phyloP scores from a whole-genome alignment of 2,113 vertebrate species.

The Azemiops feae region DNA sequence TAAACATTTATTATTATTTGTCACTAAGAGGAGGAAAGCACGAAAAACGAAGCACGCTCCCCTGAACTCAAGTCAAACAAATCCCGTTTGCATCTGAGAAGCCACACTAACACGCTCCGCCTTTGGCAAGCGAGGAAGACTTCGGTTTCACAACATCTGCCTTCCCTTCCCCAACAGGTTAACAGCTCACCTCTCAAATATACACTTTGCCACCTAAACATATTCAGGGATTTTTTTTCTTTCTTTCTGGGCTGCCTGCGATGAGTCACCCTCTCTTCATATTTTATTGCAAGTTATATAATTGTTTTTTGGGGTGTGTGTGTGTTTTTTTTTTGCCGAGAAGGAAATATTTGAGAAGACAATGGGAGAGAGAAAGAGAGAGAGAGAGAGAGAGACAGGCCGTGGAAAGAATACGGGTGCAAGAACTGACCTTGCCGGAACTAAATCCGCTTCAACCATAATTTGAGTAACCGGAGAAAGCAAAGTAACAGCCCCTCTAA shows the following conservation, averaged over 20 bases:
- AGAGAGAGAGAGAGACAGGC: no score
- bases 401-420: not conserved
- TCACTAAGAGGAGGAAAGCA: no score
- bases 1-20: no score
- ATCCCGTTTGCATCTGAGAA: not conserved
- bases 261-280: slow-evolving; percentile 73
- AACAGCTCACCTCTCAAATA: not conserved
- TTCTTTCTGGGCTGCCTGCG: slow-evolving; percentile 51
- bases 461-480: not conserved
- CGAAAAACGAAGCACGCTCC: no score
- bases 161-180: not conserved
- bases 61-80: no score
- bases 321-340: slow-evolving; percentile 52
- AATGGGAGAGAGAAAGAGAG: no score
- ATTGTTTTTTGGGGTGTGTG: slow-evolving; percentile 60
- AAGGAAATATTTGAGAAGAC: not conserved
- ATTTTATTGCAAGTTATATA: slow-evolving; percentile 77
- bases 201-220: slow-evolving; percentile 65
- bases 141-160: not conserved
- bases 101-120: not conserved
- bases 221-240: slow-evolving; percentile 40
- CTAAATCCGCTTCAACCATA: not conserved
- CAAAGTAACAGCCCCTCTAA: no score
- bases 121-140: not conserved
- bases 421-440: not conserved